phyloP scores from a whole-genome alignment of 1,140 invertebrate species.

The Maniola jurtina region DNA sequence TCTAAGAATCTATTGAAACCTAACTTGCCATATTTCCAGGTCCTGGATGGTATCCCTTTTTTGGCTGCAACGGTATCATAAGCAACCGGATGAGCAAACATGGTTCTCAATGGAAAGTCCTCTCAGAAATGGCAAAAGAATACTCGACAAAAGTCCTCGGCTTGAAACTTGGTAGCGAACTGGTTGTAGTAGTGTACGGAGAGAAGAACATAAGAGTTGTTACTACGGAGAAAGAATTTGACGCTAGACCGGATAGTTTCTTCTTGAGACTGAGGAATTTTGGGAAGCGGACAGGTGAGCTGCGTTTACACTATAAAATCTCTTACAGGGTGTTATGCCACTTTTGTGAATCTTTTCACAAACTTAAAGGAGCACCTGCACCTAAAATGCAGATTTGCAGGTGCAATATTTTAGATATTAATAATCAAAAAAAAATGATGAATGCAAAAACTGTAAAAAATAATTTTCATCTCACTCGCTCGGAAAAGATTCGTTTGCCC shows the following conservation, averaged over 20 bases:
- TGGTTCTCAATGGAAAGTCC: conserved; percentile 23
- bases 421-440: no score
- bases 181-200: conserved; percentile 20
- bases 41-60: conserved; percentile 27
- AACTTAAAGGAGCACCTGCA: no score
- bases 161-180: conserved; percentile 21
- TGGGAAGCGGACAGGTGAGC: conserved; percentile 21
- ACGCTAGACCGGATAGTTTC: conserved; percentile 24
- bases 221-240: conserved; percentile 13
- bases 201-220: conserved; percentile 21
- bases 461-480: no score
- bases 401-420: no score
- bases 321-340: no score
- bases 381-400: no score
- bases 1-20: no score
- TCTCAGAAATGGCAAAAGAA: conserved; percentile 25
- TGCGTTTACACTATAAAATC: neutral
- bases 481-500: no score
- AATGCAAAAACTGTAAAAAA: no score
- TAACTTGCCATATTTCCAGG: conserved; percentile 15
- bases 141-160: conserved; percentile 21
- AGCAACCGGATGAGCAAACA: conserved; percentile 13
- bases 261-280: conserved; percentile 19
- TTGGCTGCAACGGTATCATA: conserved; percentile 19
- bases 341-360: no score